These are phyloP conservation scores for Anaspis maculata DNA, from an alignment of 2,888 invertebrate genomes.

Conservation along the genomic window DNA sequence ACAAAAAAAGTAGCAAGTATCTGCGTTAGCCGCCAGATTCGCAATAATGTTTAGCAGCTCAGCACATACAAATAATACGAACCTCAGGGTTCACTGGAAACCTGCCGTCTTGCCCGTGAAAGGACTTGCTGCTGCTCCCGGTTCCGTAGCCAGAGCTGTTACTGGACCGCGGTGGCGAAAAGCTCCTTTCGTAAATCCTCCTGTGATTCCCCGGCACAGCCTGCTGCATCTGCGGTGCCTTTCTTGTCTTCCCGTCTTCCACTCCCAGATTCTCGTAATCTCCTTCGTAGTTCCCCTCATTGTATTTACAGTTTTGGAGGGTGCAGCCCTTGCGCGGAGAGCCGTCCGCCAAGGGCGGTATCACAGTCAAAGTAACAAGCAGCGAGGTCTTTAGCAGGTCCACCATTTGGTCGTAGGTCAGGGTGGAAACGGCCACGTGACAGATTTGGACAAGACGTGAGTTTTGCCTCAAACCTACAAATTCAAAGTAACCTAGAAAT, in stretches of 20 bases:
- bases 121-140: constrained; percentile 51
- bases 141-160: constrained; percentile 82
- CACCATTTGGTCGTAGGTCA: constrained; percentile 88
- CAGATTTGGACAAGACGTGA: constrained; percentile 74
- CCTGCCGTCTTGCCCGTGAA: constrained; percentile 33
- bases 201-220: constrained; percentile 54
- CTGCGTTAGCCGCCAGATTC: too few species aligned
- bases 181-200: constrained; percentile 62
- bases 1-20: too few species aligned
- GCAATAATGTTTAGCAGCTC: too few species aligned
- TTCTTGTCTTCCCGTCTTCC: constrained; percentile 41
- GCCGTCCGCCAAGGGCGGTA: constrained; percentile 65
- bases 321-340: constrained; percentile 60
- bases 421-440: constrained; percentile 73
- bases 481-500: too few species aligned
- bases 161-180: constrained; percentile 67
- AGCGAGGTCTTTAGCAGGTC: constrained; percentile 84
- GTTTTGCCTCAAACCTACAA: constrained; percentile 83
- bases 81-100: constrained; percentile 41
- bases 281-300: constrained; percentile 52
- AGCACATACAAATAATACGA: constrained; percentile 10
- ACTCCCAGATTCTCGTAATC: constrained; percentile 58
- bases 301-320: constrained; percentile 56
- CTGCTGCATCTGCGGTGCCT: constrained; percentile 43
- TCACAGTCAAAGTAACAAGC: constrained; percentile 75